A percentile compares a stretch with the other conserved stretches of the same genome.
Evolutionary conservation across 2,113 vertebrate species (phyloP).

Genomic region (Stegastes partitus): DNA sequence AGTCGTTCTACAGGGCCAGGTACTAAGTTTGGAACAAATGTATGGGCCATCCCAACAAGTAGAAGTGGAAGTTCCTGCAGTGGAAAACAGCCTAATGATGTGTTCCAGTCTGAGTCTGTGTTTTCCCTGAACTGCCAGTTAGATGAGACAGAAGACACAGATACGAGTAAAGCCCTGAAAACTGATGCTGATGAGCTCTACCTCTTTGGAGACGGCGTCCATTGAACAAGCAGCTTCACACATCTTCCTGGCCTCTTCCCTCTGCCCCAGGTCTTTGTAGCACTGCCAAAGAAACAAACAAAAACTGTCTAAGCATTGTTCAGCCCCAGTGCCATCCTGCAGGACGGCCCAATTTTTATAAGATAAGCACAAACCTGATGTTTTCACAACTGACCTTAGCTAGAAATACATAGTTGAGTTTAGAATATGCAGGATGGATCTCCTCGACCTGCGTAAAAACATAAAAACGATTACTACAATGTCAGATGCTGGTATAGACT

Average conservation of each 20-base stretch:
- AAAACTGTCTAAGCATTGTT: neutral
- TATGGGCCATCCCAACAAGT: too few species aligned
- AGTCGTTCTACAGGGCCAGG: too few species aligned
- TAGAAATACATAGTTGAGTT: constrained; percentile 93
- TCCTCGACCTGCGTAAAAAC: constrained; percentile 89
- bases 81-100: too few species aligned
- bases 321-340: neutral
- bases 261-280: constrained; percentile 90
- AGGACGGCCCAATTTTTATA: neutral
- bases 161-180: neutral
- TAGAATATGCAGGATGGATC: constrained; percentile 91
- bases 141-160: neutral
- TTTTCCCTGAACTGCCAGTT: too few species aligned
- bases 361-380: neutral
- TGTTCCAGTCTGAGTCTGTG: too few species aligned
- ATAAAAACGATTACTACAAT: neutral
- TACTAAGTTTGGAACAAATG: too few species aligned
- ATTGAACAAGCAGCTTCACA: constrained; percentile 88
- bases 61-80: too few species aligned
- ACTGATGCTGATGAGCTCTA: constrained; percentile 65
- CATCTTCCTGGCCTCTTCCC: constrained; percentile 84
- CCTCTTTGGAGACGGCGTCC: constrained; percentile 89
- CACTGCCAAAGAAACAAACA: constrained; percentile 84
- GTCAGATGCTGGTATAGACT: too few species aligned
- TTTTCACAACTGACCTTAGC: constrained; percentile 89